These are phyloP conservation scores for Hoplostethus mediterraneus DNA, from an alignment of 2,797 vertebrate species.

Conservation along the genomic window DNA sequence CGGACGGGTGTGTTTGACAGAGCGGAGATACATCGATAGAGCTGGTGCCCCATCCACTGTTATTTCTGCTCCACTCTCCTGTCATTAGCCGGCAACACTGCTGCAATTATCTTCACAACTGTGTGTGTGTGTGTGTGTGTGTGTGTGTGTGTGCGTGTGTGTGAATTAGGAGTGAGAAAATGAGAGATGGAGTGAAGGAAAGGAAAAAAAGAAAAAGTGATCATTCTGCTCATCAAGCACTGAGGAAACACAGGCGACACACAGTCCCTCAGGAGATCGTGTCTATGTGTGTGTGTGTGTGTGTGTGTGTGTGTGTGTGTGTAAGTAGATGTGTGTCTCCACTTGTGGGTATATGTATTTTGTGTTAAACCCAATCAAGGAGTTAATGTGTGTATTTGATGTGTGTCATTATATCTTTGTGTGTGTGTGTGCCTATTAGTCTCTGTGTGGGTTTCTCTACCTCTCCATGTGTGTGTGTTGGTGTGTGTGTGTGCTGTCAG, in stretches of 20 bases:
- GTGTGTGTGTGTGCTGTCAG: too few relatives aligned
- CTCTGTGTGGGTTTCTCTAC: background rate
- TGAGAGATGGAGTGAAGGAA: conserved; percentile 49
- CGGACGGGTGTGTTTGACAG: conserved; percentile 20
- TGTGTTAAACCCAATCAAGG: conserved; percentile 44
- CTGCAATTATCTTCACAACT: conserved; percentile 68
- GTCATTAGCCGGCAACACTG: conserved; percentile 62
- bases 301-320: conserved; percentile 11
- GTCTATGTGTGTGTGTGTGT: conserved; percentile 11
- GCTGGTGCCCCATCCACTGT: conserved; percentile 50
- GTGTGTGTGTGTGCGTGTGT: conserved; percentile 3
- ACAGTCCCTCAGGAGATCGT: conserved; percentile 6
- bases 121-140: conserved; percentile 31
- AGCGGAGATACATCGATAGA: conserved; percentile 39
- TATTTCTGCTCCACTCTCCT: conserved; percentile 68
- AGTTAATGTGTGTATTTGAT: conserved; percentile 27
- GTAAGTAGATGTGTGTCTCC: conserved; percentile 8
- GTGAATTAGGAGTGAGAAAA: conserved; percentile 66
- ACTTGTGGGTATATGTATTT: conserved; percentile 2
- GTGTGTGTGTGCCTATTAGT: too few relatives aligned
- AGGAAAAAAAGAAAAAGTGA: conserved; percentile 42
- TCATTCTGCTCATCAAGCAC: conserved; percentile 63
- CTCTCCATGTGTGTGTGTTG: background rate
- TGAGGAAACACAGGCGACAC: conserved; percentile 32
- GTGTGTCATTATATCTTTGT: background rate